Conservation (phyloP, 2,113 vertebrate genomes). For the Apaloderma vittatum region DNA sequence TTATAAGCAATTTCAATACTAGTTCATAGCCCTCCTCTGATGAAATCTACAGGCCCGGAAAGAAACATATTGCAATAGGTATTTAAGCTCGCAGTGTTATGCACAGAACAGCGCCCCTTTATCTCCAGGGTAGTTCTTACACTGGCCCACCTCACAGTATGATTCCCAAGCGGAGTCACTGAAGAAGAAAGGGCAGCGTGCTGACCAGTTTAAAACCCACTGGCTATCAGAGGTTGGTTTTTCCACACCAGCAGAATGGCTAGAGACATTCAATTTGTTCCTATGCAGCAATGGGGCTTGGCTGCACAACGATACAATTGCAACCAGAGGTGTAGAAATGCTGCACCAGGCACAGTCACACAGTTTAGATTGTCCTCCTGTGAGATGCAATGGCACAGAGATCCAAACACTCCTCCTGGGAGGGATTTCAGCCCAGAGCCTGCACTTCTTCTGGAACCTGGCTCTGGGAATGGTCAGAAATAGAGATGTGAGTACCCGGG, state of each 20-base stretch:
- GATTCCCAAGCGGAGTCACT: background rate
- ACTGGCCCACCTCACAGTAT: background rate
- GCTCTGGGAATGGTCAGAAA: background rate
- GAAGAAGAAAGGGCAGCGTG: background rate
- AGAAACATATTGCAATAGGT: background rate
- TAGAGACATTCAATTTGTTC: background rate
- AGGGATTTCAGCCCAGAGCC: background rate
- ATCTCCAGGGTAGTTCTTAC: background rate
- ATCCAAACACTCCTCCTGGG: background rate
- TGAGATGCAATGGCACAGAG: background rate
- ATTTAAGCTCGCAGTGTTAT: background rate
- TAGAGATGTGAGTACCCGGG: background rate
- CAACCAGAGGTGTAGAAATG: background rate
- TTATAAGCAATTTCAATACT: background rate
- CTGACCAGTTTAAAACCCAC: background rate
- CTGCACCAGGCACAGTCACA: background rate
- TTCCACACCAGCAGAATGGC: background rate
- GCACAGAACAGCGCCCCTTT: accelerated
- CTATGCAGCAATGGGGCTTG: accelerated
- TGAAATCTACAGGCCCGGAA: background rate
- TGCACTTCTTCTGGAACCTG: background rate
- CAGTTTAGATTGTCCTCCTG: background rate
- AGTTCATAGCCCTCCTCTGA: background rate
- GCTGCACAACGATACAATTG: background rate
- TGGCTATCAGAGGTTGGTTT: background rate